Evolutionary conservation across 2,797 vertebrate genomes (phyloP).

Genomic region (Vespertilio murinus): DNA sequence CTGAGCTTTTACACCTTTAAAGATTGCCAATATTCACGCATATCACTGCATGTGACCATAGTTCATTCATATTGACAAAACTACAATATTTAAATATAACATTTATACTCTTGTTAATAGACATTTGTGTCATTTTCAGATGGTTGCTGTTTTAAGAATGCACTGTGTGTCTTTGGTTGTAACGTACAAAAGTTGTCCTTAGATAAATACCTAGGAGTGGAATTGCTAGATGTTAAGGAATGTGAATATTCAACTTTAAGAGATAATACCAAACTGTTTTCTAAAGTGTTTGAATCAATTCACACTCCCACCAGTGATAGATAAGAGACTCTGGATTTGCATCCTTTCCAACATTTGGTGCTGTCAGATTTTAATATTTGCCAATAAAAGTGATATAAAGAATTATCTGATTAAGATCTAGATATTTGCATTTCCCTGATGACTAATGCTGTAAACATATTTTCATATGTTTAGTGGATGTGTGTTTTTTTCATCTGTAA

Average conservation of each 20-base stretch:
- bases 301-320: neutral
- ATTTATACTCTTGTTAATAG: neutral
- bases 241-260: neutral
- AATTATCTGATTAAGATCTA: neutral
- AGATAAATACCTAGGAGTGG: neutral
- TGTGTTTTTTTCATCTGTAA: neutral
- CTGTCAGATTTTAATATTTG: neutral
- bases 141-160: conserved; percentile 21
- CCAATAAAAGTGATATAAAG: conserved; percentile 21
- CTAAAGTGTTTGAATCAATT: neutral
- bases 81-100: conserved; percentile 5
- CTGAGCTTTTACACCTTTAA: neutral
- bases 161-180: neutral
- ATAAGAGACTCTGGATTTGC: neutral
- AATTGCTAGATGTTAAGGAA: neutral
- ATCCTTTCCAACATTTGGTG: neutral
- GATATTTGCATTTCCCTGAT: conserved; percentile 1
- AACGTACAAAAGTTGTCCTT: neutral
- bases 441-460: neutral
- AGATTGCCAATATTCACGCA: neutral
- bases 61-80: neutral
- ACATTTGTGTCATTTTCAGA: neutral
- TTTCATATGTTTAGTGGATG: neutral
- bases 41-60: neutral
- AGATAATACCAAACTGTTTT: conserved; percentile 10